Evolutionary conservation across 2,113 vertebrate species (phyloP), one percentile per base, ranked within the genome.

Genomic region (Chionodraco myersi): DNA sequence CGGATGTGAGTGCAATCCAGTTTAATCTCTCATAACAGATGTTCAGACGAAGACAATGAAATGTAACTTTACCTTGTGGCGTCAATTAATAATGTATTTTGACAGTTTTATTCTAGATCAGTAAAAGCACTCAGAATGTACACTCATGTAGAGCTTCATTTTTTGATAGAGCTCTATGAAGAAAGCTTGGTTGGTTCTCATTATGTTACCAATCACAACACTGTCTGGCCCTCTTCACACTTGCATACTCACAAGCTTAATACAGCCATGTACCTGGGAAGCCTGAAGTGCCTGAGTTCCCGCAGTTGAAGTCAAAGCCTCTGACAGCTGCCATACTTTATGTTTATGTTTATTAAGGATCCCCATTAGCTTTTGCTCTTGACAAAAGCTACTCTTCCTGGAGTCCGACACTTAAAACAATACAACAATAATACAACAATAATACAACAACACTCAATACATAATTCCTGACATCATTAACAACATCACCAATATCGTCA

Each of bases 11-110:
- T 30, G 69, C 44, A 56, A 56, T 62, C 70, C 68, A 62, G 63
- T 82, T 88, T 78, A 73, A 83, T 79, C 69, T 85, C 73, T 59
- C 21, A 60, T 68, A 83, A 62, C 81, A 88, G 67, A 86, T 92
- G 77, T 88, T 80, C 23, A 48, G 59, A 75, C n/a, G 21, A 70
- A 67, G 56, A 72, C 68, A 58, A 82, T 72, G 14, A 56, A 83
- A 82, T 79, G 65, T 60, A 69, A 80, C 75, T 79, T 65, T 75
- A 21, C 54, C 14, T 44, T 1, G 8, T 56, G 64, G 63, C 12
- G 4, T 6, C 80, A 63, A 68, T 65, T 58, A 63, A 67, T 47
- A 80, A 75, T 82, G 5, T 10, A 45, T n/a, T 61, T 63, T 77
- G 81, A 67, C 73, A 65, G 47, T 62, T 80, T 71, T 30, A 67